phyloP scores from a whole-genome alignment of 2,888 invertebrate genomes.

The Chrysopilus asiliformis region DNA sequence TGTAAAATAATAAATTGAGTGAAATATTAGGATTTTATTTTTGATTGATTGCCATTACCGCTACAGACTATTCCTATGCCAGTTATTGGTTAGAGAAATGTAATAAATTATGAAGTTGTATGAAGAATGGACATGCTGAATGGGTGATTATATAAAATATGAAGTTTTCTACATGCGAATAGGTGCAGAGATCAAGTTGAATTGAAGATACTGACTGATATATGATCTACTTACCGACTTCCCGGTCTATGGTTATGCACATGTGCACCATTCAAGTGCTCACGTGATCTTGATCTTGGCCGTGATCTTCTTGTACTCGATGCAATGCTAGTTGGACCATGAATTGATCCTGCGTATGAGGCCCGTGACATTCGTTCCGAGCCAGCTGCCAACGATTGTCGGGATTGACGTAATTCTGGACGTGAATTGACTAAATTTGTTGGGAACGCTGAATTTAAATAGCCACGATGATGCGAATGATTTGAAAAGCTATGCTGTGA shows the following conservation, averaged over 20 bases:
- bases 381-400: conserved; percentile 70
- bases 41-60: too few species aligned
- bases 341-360: conserved; percentile 53
- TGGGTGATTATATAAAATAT: too few species aligned
- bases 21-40: too few species aligned
- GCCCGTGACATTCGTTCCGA: conserved; percentile 69
- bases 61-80: too few species aligned
- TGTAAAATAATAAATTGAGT: too few species aligned
- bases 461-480: conserved; percentile 59
- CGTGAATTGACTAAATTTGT: conserved; percentile 63
- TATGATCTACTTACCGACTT: conserved; percentile 54
- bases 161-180: too few species aligned
- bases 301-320: conserved; percentile 53
- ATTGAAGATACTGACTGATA: too few species aligned
- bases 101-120: too few species aligned
- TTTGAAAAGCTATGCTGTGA: conserved; percentile 82
- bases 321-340: conserved; percentile 45
- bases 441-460: conserved; percentile 52
- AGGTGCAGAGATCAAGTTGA: too few species aligned
- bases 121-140: too few species aligned
- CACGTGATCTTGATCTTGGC: conserved; percentile 65
- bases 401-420: conserved; percentile 73
- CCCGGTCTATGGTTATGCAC: conserved; percentile 48
- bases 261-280: conserved; percentile 40
- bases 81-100: too few species aligned